Evolutionary conservation across 2,888 invertebrate genomes (phyloP).

Genomic region (Ophion ventricosus): DNA sequence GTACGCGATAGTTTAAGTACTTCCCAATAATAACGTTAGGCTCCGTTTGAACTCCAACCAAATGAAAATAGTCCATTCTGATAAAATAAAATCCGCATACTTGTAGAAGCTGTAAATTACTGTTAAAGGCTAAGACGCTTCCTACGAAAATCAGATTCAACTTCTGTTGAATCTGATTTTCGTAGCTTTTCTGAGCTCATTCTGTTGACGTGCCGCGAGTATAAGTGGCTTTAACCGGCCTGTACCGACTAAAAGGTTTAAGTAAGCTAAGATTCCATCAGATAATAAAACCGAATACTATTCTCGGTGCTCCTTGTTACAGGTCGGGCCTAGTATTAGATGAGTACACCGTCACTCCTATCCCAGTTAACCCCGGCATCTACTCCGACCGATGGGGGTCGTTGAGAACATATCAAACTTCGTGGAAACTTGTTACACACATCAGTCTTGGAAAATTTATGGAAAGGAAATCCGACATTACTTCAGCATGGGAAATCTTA

Average conservation of each 20-base stretch:
- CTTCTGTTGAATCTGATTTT: background rate
- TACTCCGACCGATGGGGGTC: constrained; percentile 22
- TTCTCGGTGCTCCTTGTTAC: background rate
- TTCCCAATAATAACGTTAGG: background rate
- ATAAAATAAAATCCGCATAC: too few species aligned
- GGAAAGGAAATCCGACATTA: background rate
- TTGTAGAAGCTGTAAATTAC: too few species aligned
- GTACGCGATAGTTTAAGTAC: background rate
- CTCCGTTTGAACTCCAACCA: too few species aligned
- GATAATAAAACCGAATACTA: background rate
- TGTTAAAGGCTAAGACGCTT: background rate
- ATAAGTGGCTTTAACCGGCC: too few species aligned
- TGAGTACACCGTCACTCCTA: background rate
- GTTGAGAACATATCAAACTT: background rate
- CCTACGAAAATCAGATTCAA: background rate
- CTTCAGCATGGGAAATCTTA: background rate
- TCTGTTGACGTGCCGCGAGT: background rate
- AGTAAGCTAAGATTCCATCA: background rate
- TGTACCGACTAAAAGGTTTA: background rate
- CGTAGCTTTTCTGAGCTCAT: background rate
- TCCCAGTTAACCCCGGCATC: constrained; percentile 15
- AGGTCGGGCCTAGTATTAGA: background rate
- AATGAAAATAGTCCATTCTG: too few species aligned
- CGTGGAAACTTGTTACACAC: constrained; percentile 10
- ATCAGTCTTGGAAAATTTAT: constrained; percentile 3